Evolutionary conservation across 2,888 invertebrate species (phyloP), one percentile per base, ranked within the genome.

Genomic region (Bombylius major): DNA sequence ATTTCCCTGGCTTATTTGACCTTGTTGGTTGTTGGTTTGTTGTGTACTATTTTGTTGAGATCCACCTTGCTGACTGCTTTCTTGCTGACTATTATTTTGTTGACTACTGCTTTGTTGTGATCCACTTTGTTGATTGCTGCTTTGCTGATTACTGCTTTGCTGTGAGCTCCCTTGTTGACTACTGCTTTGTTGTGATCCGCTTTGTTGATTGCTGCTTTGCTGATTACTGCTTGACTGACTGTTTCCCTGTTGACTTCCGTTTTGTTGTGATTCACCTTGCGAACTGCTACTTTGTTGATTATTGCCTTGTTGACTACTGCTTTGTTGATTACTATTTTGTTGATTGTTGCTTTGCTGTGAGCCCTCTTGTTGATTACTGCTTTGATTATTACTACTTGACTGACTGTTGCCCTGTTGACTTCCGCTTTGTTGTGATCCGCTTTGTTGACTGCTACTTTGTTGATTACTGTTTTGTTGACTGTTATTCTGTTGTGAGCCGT

Each of bases 11-110:
- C 48, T 31, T 54, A 44, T 32, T 54, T 54, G 32, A 32, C 45
- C 60, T 44, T 48, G 14, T 32, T 5, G 31, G 45, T 13, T 47
- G 23, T 55, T 58, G 3, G 64, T 47, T 12, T 55, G 36, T 59
- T 58, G 53, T 4, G 36, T 8, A 36, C 36, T 36, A 4, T 11
- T 11, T 42, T 42, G 39, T 42, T 42, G 39, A 42, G 8, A 11
- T 5, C 11, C 11, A 11, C 39, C 11, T 11, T 11, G 11, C 5
- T 42, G 39, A 3, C 23, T 23, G 23, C 23, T 23, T 23, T 23
- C 2, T 11, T 42, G 39, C 11, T 42, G 39, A 11, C 11, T 2
- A 5, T 11, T 42, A 5, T 6, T 5, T 5, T 42, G 39, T 42
- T 42, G 39, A 9, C 36, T 9, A 1, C 36, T 4, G 36, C 36